Conservation (phyloP, 2,113 vertebrate genomes). For the Emydocephalus ijimae region DNA sequence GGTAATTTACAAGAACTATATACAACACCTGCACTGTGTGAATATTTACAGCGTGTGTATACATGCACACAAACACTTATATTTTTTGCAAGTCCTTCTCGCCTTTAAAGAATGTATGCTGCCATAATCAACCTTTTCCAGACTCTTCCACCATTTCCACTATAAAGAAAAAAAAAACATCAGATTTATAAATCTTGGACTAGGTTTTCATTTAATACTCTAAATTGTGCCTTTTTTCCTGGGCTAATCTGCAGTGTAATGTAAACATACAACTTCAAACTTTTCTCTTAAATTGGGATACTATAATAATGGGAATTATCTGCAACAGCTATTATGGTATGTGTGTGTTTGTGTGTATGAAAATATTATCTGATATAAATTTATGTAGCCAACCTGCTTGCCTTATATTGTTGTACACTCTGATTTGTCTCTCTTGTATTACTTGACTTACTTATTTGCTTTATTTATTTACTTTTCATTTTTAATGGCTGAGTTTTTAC, state of each 20-base stretch:
- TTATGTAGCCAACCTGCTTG: not conserved
- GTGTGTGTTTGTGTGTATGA: not conserved
- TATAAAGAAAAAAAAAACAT: not conserved
- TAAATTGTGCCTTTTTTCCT: not conserved
- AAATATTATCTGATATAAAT: not conserved
- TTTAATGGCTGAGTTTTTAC: not conserved
- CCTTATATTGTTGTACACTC: not conserved
- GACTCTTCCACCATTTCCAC: not conserved
- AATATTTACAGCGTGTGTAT: not conserved
- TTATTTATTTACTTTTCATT: not conserved
- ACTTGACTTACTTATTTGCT: not conserved
- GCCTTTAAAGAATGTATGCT: not conserved
- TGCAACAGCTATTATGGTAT: not conserved
- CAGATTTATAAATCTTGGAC: not conserved
- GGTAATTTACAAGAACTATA: not conserved
- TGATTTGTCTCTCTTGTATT: not conserved
- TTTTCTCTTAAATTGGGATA: not conserved
- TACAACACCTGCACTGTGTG: not conserved
- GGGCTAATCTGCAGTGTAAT: not conserved
- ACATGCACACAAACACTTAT: not conserved
- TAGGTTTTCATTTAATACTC: not conserved
- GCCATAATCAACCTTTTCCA: not conserved
- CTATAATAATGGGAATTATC: not conserved
- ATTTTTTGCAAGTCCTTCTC: not conserved
- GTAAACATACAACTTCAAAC: not conserved